Base-by-base conservation (phyloP, 1,140 invertebrate species). In the Schlechtendalia chinensis region DNA sequence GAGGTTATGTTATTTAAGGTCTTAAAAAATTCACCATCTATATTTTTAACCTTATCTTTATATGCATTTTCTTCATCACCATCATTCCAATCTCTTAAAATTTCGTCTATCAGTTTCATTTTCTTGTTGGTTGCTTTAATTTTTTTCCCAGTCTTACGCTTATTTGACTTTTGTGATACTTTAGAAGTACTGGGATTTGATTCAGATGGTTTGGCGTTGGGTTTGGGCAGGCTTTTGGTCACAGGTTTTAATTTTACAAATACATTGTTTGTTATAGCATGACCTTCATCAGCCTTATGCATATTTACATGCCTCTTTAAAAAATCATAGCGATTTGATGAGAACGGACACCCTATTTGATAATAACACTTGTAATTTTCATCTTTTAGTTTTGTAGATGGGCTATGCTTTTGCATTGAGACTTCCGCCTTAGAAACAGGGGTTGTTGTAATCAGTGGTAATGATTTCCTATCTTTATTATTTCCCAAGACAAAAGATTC, bases 51-150 rank as follows among this genome's bases (percentile, higher is more conserved):
- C 16, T 0, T 17, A 19, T 32, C 29, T 39, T 65, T 17, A 65
- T n/a, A 16, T 19, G 27, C 19, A 45, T n/a, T 27, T 14, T 74
- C 29, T 32, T n/a, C 29, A 0, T 74, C 74, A 4, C 45, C 71
- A 39, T 56, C 50, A n/a, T 74, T 29, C 74, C 74, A 77, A 58
- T 77, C 74, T 27, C 59, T 77, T 5, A 77, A 27, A 5, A 77
- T n/a, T 24, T 77, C 74, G 1, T 77, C 32, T 10, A 59, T 32
- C 22, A 77, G 6, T 39, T 77, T 77, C 5, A 47, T 24, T 45
- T 77, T 77, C 56, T 77, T 77, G 6, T 0, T 8, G 0, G 24
- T 19, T n/a, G 32, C 11, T 12, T 11, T 27, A 10, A 19, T 77
- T 1, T 5, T 74, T 19, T 39, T 74, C 11, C 45, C 0, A 39